Conservation (phyloP, 2,113 vertebrate genomes). For the Sisor rabdophorus region DNA sequence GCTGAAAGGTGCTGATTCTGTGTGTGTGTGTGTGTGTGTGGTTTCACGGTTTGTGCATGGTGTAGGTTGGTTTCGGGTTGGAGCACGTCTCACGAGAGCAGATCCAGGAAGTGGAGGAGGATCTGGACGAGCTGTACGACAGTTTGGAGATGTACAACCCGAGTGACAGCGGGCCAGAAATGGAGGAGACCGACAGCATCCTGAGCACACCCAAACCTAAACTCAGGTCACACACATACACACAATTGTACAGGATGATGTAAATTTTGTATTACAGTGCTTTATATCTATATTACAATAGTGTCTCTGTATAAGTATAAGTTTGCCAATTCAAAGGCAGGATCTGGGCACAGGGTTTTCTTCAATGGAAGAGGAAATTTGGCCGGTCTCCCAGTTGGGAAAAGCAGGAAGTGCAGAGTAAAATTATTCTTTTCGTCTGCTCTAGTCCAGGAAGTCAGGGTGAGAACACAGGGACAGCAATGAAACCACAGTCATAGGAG, state of each 20-base stretch:
- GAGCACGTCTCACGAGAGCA: slow-evolving; percentile 88
- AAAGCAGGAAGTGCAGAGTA: too few relatives aligned
- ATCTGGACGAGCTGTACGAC: slow-evolving; percentile 88
- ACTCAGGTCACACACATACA: slow-evolving; percentile 66
- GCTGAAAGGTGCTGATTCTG: background rate
- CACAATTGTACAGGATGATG: background rate
- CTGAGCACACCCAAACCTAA: slow-evolving; percentile 91
- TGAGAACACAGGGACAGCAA: background rate
- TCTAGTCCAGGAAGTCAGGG: too few relatives aligned
- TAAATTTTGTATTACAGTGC: too few relatives aligned
- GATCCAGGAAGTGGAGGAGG: slow-evolving; percentile 90
- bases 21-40: background rate
- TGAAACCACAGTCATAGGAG: background rate
- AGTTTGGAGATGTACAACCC: slow-evolving; percentile 94
- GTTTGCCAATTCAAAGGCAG: too few relatives aligned
- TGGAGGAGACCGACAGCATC: slow-evolving; percentile 91
- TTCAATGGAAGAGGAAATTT: too few relatives aligned
- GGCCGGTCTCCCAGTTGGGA: too few relatives aligned
- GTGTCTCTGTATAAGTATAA: too few relatives aligned
- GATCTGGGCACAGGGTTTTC: too few relatives aligned
- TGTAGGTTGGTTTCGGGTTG: slow-evolving; percentile 82
- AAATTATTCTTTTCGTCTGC: too few relatives aligned
- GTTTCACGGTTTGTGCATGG: background rate
- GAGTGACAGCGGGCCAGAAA: slow-evolving; percentile 89
- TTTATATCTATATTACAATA: too few relatives aligned